Evolutionary conservation across 2,888 invertebrate species (phyloP).

Genomic region (Tholera decimalis): DNA sequence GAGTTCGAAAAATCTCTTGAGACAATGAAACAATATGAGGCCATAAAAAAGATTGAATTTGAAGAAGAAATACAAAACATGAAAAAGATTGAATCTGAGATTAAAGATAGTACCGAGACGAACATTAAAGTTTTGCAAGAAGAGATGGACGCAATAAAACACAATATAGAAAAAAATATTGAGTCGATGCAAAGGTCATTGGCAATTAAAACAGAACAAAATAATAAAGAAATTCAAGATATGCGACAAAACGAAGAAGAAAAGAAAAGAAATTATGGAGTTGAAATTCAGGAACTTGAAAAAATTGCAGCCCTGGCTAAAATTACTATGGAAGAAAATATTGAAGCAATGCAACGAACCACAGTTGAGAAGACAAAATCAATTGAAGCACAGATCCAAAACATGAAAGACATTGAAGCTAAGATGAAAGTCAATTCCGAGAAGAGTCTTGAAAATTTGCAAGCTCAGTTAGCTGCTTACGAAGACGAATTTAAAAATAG

Average conservation of each 20-base stretch:
- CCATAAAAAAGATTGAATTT: background rate
- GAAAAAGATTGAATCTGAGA: background rate
- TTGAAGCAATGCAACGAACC: conserved; percentile 7
- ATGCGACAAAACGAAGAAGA: conserved; percentile 11
- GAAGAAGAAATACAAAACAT: conserved; percentile 25
- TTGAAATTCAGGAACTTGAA: conserved; percentile 13
- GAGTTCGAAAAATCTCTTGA: conserved; percentile 9
- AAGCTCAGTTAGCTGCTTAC: background rate
- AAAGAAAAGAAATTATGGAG: conserved; percentile 9
- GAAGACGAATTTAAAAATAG: conserved; percentile 2
- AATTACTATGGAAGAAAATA: background rate
- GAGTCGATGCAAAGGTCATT: conserved; percentile 7
- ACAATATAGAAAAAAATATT: conserved; percentile 13
- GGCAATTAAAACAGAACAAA: background rate
- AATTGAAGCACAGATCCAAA: conserved; percentile 14
- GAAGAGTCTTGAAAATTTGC: conserved; percentile 7
- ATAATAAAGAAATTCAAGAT: conserved; percentile 13
- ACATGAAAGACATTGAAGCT: background rate
- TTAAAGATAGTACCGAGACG: background rate
- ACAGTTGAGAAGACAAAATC: background rate
- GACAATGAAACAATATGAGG: conserved; percentile 11
- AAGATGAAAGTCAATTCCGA: conserved; percentile 7
- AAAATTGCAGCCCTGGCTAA: background rate
- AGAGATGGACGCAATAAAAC: background rate
- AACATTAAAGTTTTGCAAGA: conserved; percentile 4